Evolutionary conservation across 2,888 invertebrate genomes (phyloP).

Genomic region (Drosophila anceps): DNA sequence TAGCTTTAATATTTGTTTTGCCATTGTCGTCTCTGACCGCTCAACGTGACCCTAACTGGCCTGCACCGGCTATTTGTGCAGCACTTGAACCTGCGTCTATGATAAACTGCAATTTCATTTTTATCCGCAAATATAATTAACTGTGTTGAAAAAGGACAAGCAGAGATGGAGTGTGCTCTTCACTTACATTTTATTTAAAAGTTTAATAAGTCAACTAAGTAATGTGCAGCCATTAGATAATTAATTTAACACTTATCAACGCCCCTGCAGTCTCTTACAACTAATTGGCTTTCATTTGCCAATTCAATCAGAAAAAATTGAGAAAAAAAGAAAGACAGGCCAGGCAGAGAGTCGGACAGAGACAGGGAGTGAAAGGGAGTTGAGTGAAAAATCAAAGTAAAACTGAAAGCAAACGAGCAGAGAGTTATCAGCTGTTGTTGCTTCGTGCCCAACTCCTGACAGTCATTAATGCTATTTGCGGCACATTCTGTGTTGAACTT

Average conservation of each 20-base stretch:
- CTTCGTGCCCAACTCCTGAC: background rate
- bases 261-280: constrained; percentile 33
- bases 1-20: constrained; percentile 66
- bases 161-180: constrained; percentile 20
- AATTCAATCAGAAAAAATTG: constrained; percentile 54
- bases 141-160: constrained; percentile 31
- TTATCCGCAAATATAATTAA: constrained; percentile 75
- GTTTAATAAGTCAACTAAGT: constrained; percentile 53
- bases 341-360: background rate
- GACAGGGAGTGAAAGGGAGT: too few species aligned
- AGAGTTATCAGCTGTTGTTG: constrained; percentile 13
- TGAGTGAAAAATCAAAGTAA: constrained; percentile 45
- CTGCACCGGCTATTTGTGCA: constrained; percentile 67
- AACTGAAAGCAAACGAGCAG: constrained; percentile 19
- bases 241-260: constrained; percentile 74
- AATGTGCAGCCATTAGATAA: constrained; percentile 70
- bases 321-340: constrained; percentile 5
- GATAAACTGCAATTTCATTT: constrained; percentile 74
- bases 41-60: constrained; percentile 49
- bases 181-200: constrained; percentile 63
- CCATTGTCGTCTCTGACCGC: constrained; percentile 61
- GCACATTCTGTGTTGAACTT: constrained; percentile 59
- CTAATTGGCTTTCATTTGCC: constrained; percentile 76
- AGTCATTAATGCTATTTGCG: constrained; percentile 76
- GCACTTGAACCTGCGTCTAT: constrained; percentile 66